Evolutionary conservation across 2,797 vertebrate species (phyloP).

Genomic region (Phoebastria nigripes): DNA sequence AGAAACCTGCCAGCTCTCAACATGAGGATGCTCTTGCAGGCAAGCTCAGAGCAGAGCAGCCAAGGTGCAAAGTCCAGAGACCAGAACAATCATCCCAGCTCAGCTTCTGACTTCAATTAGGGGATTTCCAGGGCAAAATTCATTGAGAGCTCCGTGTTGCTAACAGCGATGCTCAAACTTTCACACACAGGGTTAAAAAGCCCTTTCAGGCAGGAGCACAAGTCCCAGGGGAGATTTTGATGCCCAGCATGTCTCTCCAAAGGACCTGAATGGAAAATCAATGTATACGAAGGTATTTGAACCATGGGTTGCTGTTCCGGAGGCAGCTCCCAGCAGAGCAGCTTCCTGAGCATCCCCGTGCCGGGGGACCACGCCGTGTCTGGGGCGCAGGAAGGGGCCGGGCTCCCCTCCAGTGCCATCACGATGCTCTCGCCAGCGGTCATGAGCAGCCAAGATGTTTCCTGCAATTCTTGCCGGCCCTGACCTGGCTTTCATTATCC

Average conservation of each 20-base stretch:
- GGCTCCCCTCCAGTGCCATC: not conserved
- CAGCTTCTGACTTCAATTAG: not conserved
- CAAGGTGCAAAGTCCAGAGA: not conserved
- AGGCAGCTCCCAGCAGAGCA: constrained; percentile 31
- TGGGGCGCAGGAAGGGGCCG: constrained; percentile 20
- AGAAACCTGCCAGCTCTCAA: not conserved
- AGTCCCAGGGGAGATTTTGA: not conserved
- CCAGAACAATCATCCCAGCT: not conserved
- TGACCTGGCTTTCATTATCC: constrained; percentile 50
- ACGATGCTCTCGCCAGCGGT: not conserved
- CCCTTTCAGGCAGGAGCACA: not conserved
- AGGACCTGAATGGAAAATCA: not conserved
- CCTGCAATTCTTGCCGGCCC: constrained; percentile 67
- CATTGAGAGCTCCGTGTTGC: accelerated
- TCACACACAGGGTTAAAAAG: not conserved
- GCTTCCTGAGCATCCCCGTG: constrained; percentile 22
- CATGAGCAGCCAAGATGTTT: constrained; percentile 57
- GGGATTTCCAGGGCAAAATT: not conserved
- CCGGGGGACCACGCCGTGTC: accelerated
- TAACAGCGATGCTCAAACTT: not conserved
- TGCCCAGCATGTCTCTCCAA: accelerated
- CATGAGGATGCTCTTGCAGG: not conserved
- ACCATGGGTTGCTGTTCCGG: not conserved
- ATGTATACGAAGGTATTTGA: accelerated
- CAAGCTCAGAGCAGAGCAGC: not conserved